These are phyloP conservation scores for Ornithorhynchus anatinus DNA, from an alignment of 2,113 vertebrate species.

Conservation along the genomic window DNA sequence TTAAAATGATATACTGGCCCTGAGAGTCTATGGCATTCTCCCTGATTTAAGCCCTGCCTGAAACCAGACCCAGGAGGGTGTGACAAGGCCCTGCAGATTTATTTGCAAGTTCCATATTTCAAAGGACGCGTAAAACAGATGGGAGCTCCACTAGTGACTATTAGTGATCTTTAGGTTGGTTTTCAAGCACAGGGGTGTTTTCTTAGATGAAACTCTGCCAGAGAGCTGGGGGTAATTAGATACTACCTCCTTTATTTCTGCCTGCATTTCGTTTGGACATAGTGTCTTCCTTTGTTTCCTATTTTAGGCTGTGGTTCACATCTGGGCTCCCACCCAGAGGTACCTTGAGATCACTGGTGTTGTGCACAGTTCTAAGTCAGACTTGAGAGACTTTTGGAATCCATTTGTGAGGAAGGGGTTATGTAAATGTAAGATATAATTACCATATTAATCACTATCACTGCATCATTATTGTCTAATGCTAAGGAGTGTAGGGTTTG, in stretches of 20 bases:
- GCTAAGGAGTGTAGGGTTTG: slow-evolving; percentile 20
- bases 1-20: neutral
- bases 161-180: neutral
- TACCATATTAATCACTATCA: slow-evolving; percentile 32
- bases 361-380: slow-evolving; percentile 12
- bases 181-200: neutral
- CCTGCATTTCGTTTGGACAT: neutral
- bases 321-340: neutral
- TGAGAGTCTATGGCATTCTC: neutral
- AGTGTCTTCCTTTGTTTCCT: neutral
- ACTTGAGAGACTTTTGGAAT: too few relatives aligned
- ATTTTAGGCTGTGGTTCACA: neutral
- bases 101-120: neutral
- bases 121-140: neutral
- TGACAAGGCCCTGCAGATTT: neutral
- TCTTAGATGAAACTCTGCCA: slow-evolving; percentile 3
- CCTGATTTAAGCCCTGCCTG: neutral
- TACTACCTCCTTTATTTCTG: neutral
- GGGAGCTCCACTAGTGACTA: neutral
- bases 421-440: slow-evolving; percentile 33
- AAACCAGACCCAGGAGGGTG: neutral
- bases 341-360: slow-evolving; percentile 5
- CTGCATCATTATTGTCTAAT: slow-evolving; percentile 32
- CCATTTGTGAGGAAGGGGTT: slow-evolving; percentile 11
- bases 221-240: neutral